Conservation (phyloP, 2,113 vertebrate genomes). For the Myocastor coypus region DNA sequence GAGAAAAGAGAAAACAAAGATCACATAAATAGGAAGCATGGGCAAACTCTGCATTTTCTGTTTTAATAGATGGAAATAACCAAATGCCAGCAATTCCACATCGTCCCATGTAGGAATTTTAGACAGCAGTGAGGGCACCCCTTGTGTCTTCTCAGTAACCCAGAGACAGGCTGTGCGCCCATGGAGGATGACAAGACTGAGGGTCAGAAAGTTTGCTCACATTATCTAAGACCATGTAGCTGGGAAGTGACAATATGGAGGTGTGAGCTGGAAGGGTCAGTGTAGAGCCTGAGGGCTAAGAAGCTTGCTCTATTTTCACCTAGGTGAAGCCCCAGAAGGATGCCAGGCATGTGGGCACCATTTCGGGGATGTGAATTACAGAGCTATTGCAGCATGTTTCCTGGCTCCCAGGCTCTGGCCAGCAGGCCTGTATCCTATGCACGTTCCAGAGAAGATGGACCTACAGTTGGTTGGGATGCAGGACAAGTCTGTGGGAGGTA, state of each 20-base stretch:
- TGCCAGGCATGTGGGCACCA: neutral
- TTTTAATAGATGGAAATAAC: neutral
- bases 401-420: neutral
- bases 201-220: neutral
- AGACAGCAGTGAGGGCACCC: accelerated
- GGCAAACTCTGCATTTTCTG: neutral
- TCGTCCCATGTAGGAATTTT: neutral
- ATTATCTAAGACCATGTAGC: neutral
- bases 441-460: neutral
- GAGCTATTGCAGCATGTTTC: neutral
- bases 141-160: neutral
- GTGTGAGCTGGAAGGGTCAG: neutral
- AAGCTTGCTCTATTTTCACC: neutral
- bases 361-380: neutral
- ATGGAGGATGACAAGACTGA: neutral
- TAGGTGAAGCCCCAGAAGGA: neutral
- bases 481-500: accelerated
- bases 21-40: neutral
- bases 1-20: neutral
- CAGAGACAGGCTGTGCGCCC: neutral
- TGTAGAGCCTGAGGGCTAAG: neutral
- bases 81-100: neutral
- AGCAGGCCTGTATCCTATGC: neutral
- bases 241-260: neutral
- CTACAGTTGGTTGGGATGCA: neutral